Evolutionary conservation across 2,888 invertebrate genomes (phyloP).

Genomic region (Drosophila acutilabella): DNA sequence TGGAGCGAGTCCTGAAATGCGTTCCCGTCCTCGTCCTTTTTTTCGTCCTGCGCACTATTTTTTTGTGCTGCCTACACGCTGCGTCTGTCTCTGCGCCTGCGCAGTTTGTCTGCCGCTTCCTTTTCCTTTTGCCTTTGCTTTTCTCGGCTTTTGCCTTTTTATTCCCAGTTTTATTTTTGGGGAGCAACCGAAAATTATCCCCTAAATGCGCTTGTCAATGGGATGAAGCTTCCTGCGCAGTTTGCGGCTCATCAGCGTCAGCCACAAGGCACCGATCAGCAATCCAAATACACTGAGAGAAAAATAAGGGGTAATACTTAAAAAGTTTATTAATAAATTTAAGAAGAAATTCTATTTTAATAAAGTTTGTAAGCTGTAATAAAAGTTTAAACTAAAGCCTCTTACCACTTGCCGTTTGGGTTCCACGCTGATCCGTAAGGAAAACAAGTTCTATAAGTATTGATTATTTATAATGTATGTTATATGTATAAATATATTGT

Average conservation of each 20-base stretch:
- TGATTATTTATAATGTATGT: too few species aligned
- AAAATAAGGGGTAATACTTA: not conserved
- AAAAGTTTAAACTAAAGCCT: not conserved
- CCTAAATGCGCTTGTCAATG: conserved; percentile 78
- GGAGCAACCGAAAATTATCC: conserved; percentile 72
- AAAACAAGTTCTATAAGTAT: too few species aligned
- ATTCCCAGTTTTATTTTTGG: conserved; percentile 19
- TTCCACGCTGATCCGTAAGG: not conserved
- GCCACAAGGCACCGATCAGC: conserved; percentile 26
- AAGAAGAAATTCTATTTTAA: too few species aligned
- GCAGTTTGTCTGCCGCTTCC: conserved; percentile 28
- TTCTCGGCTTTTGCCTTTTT: not conserved
- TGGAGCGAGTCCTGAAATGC: conserved; percentile 66
- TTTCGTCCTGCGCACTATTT: conserved; percentile 39
- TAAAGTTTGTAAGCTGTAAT: too few species aligned
- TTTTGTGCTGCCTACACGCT: conserved; percentile 55
- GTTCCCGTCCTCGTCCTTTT: conserved; percentile 27
- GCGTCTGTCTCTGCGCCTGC: conserved; percentile 29
- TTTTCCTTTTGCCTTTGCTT: conserved; percentile 14
- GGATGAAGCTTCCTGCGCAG: conserved; percentile 73
- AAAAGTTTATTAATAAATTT: too few species aligned
- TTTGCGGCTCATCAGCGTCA: conserved; percentile 80
- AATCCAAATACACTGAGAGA: conserved; percentile 30
- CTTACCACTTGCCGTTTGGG: not conserved
- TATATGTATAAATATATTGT: too few species aligned